Evolutionary conservation across 1,140 invertebrate species (phyloP), one percentile per base, ranked within the genome.

Genomic region (Drosophila orosa): DNA sequence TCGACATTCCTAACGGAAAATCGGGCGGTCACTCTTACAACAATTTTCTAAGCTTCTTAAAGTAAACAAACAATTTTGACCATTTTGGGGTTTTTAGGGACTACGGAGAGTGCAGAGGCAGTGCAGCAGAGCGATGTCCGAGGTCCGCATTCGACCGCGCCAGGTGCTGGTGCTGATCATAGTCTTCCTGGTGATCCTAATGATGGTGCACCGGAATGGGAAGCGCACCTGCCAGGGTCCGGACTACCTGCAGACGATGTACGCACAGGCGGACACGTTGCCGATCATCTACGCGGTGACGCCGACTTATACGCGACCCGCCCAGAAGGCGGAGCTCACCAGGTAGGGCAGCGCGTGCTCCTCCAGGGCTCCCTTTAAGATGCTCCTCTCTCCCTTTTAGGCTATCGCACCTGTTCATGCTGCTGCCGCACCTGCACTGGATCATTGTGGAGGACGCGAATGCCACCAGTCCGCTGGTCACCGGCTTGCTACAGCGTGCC

Each of bases 251-350:
- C 81, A 87, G 68, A 69, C 72, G 1, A 72, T 93, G 60, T 93
- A 94, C 73, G 81, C 92, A 37, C 75, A 72, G 42, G 54, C 76
- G 19, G 90, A 92, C 35, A 92, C 92, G 73, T 91, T 94, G 63
- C 94, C 94, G 15, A 95, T 93, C 37, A 97, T 98, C 78, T 98
- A 97, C 92, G 95, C 97, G 6, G 96, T 99, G 56, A 99, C 98
- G 7, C 98, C 98, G 25, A 99, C 98, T 1, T 97, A 98, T 92
- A 91, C 95, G 15, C 94, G 98, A 48, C 94, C 96, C 31, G 96
- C 97, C 47, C 98, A 99, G 93, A 99, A 98, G 93, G 98, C 98
- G 17, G 98, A 99, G 92, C 93, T 99, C 10, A 98, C 97, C 44
- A 95, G 95, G 95, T 95, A 3, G 6, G 25, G 1, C 10, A 1